Evolutionary conservation across 2,888 invertebrate genomes (phyloP), one percentile per base, ranked within the genome.

Genomic region (Drosophila nigricruria): DNA sequence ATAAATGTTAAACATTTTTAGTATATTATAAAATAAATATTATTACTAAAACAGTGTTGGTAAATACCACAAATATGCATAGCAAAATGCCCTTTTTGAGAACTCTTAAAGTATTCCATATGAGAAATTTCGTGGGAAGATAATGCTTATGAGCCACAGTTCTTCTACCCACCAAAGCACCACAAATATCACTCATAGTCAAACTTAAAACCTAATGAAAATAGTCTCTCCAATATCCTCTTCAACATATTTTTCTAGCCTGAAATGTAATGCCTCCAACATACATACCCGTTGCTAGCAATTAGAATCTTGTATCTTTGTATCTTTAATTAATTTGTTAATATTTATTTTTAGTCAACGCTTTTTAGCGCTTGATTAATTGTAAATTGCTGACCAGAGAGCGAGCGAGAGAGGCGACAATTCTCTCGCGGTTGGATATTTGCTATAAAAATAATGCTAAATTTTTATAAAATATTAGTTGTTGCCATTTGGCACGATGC

Each of bases 291-390:
- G 25, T 18, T 34, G 56, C 52, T 56, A 62, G 23, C 20, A 57
- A 62, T 34, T 18, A 58, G 65, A 36, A 36, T 70, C 16, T 64
- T 59, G 62, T 81, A 56, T 66, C 63, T 62, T 66, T 65, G 49
- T 70, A 70, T 70, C 71, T 74, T 40, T 45, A 54, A 75, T 78
- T 82, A 86, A 90, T 90, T 86, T 79, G 81, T 80, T 90, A 82
- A 88, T 82, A 79, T 79, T 88, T 90, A 90, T 86, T 90, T 86
- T 83, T 85, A 85, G 89, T 82, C 90, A 69, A 60, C 73, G 64
- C 32, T 54, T 63, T 45, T 81, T 73, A 40, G 67, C 82, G 73
- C 80, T 78, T 84, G 88, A 84, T 84, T 89, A 84, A 89, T 81
- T 89, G 75, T 70, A 70, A 66, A 57, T 66, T 50, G 47, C 64